Evolutionary conservation across 1,140 invertebrate species (phyloP).

Genomic region (Adelges cooleyi): DNA sequence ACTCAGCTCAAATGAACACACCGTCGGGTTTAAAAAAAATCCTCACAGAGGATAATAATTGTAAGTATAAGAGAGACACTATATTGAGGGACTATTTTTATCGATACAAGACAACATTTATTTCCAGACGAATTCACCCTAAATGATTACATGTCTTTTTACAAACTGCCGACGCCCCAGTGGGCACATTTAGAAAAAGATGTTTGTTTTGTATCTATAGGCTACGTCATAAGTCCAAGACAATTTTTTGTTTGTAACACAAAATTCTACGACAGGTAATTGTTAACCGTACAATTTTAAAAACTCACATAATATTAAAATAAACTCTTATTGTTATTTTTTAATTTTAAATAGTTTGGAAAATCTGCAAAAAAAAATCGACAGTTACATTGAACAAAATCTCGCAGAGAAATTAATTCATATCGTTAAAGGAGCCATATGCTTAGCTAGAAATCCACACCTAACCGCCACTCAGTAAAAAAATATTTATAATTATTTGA

Average conservation of each 20-base stretch:
- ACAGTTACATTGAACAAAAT: neutral
- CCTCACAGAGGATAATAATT: too few species aligned
- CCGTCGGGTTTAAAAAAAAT: neutral
- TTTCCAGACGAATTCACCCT: neutral
- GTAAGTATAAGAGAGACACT: too few species aligned
- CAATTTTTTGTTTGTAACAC: neutral
- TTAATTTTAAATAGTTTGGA: too few species aligned
- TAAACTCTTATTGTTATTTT: too few species aligned
- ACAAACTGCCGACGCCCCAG: slow-evolving; percentile 3
- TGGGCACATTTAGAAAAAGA: slow-evolving; percentile 2
- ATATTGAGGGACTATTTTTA: too few species aligned
- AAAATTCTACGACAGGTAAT: neutral
- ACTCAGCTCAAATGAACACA: neutral
- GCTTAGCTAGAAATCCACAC: neutral
- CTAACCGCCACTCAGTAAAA: neutral
- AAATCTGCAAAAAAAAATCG: neutral
- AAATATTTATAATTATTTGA: neutral
- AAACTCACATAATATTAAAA: too few species aligned
- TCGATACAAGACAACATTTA: too few species aligned
- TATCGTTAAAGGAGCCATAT: neutral
- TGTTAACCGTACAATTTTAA: too few species aligned
- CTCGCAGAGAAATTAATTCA: neutral
- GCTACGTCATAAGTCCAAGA: neutral
- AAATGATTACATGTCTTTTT: neutral
- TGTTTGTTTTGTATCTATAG: neutral